These are phyloP conservation scores for Manis crassicaudata DNA, from an alignment of 2,797 vertebrate genomes.

Conservation along the genomic window DNA sequence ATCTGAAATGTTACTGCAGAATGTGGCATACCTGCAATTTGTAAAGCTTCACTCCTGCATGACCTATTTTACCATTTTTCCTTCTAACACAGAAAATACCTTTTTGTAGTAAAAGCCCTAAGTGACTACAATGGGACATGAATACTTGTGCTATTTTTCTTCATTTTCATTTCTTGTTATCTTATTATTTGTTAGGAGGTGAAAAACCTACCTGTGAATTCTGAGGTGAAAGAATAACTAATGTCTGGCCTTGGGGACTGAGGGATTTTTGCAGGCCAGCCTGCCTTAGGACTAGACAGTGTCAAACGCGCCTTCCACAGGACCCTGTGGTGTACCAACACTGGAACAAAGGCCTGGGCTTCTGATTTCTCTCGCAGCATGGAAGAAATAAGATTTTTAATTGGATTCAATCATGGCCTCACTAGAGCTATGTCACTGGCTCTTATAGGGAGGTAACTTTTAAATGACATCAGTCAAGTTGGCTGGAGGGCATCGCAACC, in stretches of 20 bases:
- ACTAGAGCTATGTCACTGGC: neutral
- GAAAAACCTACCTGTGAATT: neutral
- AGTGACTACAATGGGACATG: neutral
- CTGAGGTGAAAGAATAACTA: neutral
- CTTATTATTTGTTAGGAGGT: constrained; percentile 21
- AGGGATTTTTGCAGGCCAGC: neutral
- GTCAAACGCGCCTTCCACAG: neutral
- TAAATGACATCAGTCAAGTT: neutral
- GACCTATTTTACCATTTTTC: constrained; percentile 66
- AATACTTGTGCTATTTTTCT: constrained; percentile 30
- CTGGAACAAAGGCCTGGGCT: neutral
- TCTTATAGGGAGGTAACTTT: constrained; percentile 26
- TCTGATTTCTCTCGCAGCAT: constrained; percentile 62
- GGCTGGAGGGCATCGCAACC: neutral
- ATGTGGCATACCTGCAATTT: constrained; percentile 47
- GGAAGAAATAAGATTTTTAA: constrained; percentile 72
- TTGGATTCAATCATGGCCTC: constrained; percentile 41
- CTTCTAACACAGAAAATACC: neutral
- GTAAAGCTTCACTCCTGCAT: constrained; percentile 33
- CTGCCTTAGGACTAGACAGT: neutral
- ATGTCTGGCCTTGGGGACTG: neutral
- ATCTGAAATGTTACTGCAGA: constrained; percentile 67
- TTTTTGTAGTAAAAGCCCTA: constrained; percentile 48
- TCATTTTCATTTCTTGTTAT: constrained; percentile 59
- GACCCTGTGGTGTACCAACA: neutral